A percentile compares a stretch with the other conserved stretches of the same genome.
Evolutionary conservation across 1,140 invertebrate species (phyloP).

Genomic region (Calliphora vicina): DNA sequence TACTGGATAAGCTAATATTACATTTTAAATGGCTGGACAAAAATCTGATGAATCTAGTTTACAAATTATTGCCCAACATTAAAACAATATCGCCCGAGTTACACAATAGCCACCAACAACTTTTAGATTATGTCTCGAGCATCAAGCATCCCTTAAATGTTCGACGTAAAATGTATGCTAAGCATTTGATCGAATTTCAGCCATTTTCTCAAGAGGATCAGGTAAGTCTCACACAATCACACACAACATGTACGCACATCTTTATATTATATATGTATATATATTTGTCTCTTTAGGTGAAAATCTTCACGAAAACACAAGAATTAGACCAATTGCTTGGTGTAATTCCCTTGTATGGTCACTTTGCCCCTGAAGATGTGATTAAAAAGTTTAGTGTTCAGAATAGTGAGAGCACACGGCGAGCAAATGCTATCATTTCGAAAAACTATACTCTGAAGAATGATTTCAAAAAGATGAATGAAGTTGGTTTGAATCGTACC

Average conservation of each 20-base stretch:
- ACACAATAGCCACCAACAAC: constrained; percentile 24
- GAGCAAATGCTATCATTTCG: not conserved
- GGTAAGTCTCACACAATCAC: constrained; percentile 40
- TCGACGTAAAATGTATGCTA: constrained; percentile 53
- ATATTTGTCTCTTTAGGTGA: not conserved
- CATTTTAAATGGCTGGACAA: constrained; percentile 61
- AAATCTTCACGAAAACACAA: constrained; percentile 19
- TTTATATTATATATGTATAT: no score
- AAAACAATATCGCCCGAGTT: constrained; percentile 21
- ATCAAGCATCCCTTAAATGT: constrained; percentile 51
- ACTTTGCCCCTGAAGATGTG: constrained; percentile 1
- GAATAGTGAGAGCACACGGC: constrained; percentile 6
- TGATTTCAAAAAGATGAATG: not conserved
- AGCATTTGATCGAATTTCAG: constrained; percentile 54
- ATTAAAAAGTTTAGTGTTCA: constrained; percentile 30
- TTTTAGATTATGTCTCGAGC: constrained; percentile 46
- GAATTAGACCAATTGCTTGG: constrained; percentile 26
- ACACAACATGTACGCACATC: no score
- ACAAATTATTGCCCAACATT: constrained; percentile 20
- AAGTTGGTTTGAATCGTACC: constrained; percentile 6
- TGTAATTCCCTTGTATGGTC: constrained; percentile 38
- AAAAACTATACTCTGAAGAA: not conserved
- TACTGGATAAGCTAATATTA: constrained; percentile 58
- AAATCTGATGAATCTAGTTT: constrained; percentile 43
- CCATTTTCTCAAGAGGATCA: constrained; percentile 54